A percentile compares a stretch with the other conserved stretches of the same genome.
Evolutionary conservation across 2,113 vertebrate genomes (phyloP).

Genomic region (Struthio camelus): DNA sequence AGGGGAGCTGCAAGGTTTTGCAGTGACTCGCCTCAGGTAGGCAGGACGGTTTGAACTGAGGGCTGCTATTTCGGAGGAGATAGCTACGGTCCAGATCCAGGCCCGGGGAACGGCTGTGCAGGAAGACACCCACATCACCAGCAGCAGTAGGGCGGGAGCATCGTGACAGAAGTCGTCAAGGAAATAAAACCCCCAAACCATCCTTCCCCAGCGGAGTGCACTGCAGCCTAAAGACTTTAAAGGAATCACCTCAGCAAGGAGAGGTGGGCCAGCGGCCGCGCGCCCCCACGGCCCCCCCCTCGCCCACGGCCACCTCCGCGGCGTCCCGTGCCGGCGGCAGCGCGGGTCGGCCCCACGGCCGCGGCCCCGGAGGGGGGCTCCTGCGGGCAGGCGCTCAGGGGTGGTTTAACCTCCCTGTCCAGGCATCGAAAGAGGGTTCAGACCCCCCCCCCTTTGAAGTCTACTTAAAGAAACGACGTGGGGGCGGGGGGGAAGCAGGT

Average conservation of each 20-base stretch:
- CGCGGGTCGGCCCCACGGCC: too few species aligned
- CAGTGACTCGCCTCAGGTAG: neutral
- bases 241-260: neutral
- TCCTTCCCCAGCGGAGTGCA: neutral
- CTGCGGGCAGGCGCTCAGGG: too few species aligned
- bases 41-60: rapidly evolving
- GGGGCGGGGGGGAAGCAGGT: neutral
- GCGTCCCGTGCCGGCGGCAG: too few species aligned
- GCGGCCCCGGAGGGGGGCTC: too few species aligned
- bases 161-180: neutral
- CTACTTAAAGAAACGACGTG: neutral
- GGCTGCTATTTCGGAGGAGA: neutral
- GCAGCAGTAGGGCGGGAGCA: neutral
- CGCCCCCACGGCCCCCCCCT: too few species aligned
- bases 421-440: neutral
- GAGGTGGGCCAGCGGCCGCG: too few species aligned
- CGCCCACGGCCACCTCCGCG: too few species aligned
- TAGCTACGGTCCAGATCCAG: neutral
- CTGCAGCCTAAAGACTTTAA: neutral
- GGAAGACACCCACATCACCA: too few species aligned
- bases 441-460: too few species aligned
- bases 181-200: neutral
- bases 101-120: neutral
- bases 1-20: neutral
- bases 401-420: too few species aligned